Percentiles rank a stretch among this genome's conserved stretches.
These are phyloP conservation scores for Dinoponera quadriceps DNA, from an alignment of 1,140 invertebrate genomes.

Conservation along the genomic window DNA sequence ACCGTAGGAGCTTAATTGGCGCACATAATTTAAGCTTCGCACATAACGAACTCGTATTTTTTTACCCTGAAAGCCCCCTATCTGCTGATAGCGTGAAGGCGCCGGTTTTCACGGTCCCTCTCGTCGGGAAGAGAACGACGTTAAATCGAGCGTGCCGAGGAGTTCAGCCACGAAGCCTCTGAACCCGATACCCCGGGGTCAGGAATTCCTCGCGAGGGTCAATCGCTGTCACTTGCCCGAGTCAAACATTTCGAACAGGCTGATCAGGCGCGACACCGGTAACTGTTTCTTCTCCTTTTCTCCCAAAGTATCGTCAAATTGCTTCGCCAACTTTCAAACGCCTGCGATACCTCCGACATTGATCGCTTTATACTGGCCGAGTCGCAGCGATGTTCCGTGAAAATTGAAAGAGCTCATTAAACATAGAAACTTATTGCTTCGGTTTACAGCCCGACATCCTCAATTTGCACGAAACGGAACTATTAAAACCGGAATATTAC, in stretches of 20 bases:
- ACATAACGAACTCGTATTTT: conserved; percentile 30
- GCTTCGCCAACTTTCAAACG: not conserved
- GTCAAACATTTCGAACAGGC: conserved; percentile 46
- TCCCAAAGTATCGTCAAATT: not conserved
- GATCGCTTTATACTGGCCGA: not conserved
- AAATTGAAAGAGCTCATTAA: conserved; percentile 1
- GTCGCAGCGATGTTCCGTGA: not conserved
- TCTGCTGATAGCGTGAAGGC: conserved; percentile 12
- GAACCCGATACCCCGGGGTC: conserved; percentile 56
- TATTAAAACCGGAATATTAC: conserved; percentile 21
- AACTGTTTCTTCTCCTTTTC: not conserved
- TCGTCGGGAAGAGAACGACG: conserved; percentile 16
- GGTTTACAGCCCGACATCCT: not conserved
- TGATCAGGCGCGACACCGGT: conserved; percentile 15
- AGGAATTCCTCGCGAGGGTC: conserved; percentile 69
- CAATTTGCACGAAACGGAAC: not conserved
- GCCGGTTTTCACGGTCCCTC: conserved; percentile 23
- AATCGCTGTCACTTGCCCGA: conserved; percentile 67
- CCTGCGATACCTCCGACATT: not conserved
- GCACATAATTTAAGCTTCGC: conserved; percentile 23
- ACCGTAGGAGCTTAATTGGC: conserved; percentile 9
- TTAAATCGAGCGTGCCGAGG: conserved; percentile 62
- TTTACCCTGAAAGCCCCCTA: not conserved
- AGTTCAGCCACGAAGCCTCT: conserved; percentile 59
- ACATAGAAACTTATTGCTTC: not conserved